phyloP scores from a whole-genome alignment of 2,888 invertebrate genomes.

The Sabatieria punctata region DNA sequence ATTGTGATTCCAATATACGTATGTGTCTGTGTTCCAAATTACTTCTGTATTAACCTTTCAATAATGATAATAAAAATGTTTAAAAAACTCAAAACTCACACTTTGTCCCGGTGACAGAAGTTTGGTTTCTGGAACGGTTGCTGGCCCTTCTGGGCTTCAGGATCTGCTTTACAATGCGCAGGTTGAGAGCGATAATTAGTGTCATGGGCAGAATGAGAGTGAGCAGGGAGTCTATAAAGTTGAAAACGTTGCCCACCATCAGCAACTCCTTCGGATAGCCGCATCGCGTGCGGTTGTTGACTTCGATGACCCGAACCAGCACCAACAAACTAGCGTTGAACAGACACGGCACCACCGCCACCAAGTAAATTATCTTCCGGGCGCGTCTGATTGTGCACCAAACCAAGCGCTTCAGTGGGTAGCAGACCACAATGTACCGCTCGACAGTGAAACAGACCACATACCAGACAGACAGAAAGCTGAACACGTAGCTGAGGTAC shows the following conservation, averaged over 20 bases:
- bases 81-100: too few species aligned
- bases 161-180: conserved; percentile 18
- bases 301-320: too few species aligned
- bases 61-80: too few species aligned
- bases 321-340: conserved; percentile 7
- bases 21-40: too few species aligned
- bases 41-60: too few species aligned
- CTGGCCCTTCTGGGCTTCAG: too few species aligned
- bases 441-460: conserved; percentile 70
- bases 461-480: conserved; percentile 63
- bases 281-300: too few species aligned
- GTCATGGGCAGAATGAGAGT: conserved; percentile 23
- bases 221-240: conserved; percentile 18
- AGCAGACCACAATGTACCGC: conserved; percentile 60
- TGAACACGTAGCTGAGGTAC: conserved; percentile 52
- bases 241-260: not conserved
- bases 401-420: conserved; percentile 44
- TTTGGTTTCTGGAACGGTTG: too few species aligned
- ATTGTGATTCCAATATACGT: too few species aligned
- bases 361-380: conserved; percentile 11
- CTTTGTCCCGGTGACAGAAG: too few species aligned
- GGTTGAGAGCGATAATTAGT: conserved; percentile 21
- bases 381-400: conserved; percentile 20
- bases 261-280: not conserved
- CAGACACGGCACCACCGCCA: conserved; percentile 16